These are phyloP conservation scores for Gryllus longicercus DNA, from an alignment of 2,888 invertebrate species.

Conservation along the genomic window DNA sequence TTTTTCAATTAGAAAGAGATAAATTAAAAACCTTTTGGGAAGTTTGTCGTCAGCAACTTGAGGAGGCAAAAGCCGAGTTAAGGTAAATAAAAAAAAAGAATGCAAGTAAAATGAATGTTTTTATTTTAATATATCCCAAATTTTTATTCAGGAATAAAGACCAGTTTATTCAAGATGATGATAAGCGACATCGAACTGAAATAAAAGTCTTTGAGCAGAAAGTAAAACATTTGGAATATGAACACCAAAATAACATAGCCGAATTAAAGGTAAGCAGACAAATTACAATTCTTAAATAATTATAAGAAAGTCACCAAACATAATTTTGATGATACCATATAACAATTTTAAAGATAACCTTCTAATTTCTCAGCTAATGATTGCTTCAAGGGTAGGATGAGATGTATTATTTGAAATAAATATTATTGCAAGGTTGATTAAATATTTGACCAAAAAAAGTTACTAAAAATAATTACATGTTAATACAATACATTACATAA, in stretches of 20 bases:
- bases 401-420: too few species aligned
- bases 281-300: too few species aligned
- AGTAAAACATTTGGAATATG: constrained; percentile 88
- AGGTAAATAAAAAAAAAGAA: constrained; percentile 46
- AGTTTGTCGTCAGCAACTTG: constrained; percentile 83
- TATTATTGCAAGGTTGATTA: too few species aligned
- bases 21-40: constrained; percentile 95
- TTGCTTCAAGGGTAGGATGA: too few species aligned
- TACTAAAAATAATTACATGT: too few species aligned
- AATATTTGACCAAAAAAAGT: too few species aligned
- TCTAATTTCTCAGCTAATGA: too few species aligned
- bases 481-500: too few species aligned
- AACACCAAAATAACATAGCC: constrained; percentile 80
- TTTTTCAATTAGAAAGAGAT: constrained; percentile 91
- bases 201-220: constrained; percentile 87
- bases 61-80: constrained; percentile 72
- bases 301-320: too few species aligned
- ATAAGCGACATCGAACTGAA: constrained; percentile 82
- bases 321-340: too few species aligned
- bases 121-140: constrained; percentile 28
- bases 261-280: constrained; percentile 59
- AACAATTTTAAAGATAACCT: too few species aligned
- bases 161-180: constrained; percentile 81
- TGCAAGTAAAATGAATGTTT: background rate
- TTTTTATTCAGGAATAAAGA: constrained; percentile 63